Evolutionary conservation across 2,888 invertebrate species (phyloP), one percentile per base, ranked within the genome.

Genomic region (Cephus runcator): DNA sequence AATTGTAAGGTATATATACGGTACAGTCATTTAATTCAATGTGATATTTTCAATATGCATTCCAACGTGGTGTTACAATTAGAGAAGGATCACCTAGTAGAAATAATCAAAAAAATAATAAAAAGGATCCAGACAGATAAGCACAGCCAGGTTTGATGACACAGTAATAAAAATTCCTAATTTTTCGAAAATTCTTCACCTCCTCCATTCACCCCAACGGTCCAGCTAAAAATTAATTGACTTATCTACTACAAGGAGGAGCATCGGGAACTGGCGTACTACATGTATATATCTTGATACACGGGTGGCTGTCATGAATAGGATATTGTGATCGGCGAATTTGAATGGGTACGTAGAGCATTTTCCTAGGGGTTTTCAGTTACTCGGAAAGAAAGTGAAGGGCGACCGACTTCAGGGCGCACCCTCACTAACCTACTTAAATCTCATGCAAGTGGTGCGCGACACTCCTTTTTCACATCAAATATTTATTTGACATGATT

Each of bases 401-500:
- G 56, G 56, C 15, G 56, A 2, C 6, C 9, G 9, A 56, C 4
- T 56, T 56, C 23, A 56, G 40, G 40, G 23, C 56, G 15, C 56
- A 56, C 23, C 56, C 56, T 56, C 23, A 56, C 23, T 56, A 56
- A 56, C 23, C 56, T 23, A 56, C 23, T 56, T 23, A 23, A 56
- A 23, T 56, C 56, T 56, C 0, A 23, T 56, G 23, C 9, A 56
- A 56, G 56, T 56, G 56, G 56, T 56, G 2, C 23, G 56, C 56
- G 23, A 56, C 15, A 23, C 56, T 56, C 56, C 9, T 9, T 56
- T 78, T 79, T 76, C 77, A 71, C 75, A 75, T 79, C 80, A 80
- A 81, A 83, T 83, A 84, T 85, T 86, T 85, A 81, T 81, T 84
- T 81, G 83, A 84, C 83, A 79, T 82, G 86, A 85, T 86, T 86